These are phyloP conservation scores for Clarias platycephalus DNA, from an alignment of 2,797 vertebrate species.

Conservation along the genomic window DNA sequence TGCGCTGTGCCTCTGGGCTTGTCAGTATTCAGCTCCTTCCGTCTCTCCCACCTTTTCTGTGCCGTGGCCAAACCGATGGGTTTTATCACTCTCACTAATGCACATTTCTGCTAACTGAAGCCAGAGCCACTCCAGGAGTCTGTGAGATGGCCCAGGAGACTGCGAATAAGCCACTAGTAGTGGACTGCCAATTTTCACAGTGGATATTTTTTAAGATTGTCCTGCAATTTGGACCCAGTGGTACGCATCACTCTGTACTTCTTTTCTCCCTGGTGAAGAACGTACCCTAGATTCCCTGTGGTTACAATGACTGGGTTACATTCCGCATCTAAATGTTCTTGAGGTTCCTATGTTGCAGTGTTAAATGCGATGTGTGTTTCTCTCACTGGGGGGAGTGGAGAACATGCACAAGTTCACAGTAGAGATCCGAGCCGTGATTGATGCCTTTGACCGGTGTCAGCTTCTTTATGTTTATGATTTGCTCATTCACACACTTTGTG, in stretches of 20 bases:
- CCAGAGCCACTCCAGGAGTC: conserved; percentile 43
- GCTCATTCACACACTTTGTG: conserved; percentile 42
- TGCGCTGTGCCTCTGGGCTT: conserved; percentile 15
- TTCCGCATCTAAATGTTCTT: background rate
- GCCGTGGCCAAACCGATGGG: conserved; percentile 15
- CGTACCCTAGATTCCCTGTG: background rate
- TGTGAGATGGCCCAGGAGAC: conserved; percentile 30
- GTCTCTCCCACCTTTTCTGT: conserved; percentile 27
- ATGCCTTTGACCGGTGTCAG: conserved; percentile 30
- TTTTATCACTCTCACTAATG: conserved; percentile 44
- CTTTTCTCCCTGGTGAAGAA: conserved; percentile 21
- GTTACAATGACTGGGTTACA: conserved; percentile 21
- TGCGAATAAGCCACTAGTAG: conserved; percentile 26
- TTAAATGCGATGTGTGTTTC: background rate
- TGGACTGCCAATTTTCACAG: conserved; percentile 35
- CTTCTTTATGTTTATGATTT: conserved; percentile 45
- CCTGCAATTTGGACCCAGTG: conserved; percentile 23
- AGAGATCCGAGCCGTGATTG: conserved; percentile 45
- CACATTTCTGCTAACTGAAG: conserved; percentile 43
- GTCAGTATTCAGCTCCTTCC: conserved; percentile 13
- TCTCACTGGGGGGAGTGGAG: conserved; percentile 29
- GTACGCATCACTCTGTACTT: conserved; percentile 23
- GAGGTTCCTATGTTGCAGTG: background rate
- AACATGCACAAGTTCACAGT: background rate
- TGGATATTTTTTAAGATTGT: conserved; percentile 35